Conservation (phyloP, 2,888 invertebrate species). For the Ecliptopera silaceata region DNA sequence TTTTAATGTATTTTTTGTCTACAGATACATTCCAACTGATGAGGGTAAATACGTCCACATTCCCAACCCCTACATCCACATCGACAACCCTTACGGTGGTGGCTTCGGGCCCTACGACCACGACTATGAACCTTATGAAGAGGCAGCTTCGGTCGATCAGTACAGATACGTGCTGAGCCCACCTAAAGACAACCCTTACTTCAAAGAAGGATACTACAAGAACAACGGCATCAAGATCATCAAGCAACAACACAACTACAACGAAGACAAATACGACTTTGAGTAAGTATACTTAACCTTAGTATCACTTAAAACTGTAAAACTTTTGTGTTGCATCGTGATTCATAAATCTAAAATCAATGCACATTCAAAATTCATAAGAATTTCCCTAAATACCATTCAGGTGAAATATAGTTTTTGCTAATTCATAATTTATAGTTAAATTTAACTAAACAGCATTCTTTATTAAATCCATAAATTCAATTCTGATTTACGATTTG, state of each 20-base stretch:
- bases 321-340: not conserved
- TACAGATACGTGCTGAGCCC: slow-evolving; percentile 63
- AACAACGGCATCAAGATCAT: slow-evolving; percentile 81
- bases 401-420: not conserved
- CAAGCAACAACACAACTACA: slow-evolving; percentile 74
- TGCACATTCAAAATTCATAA: not conserved
- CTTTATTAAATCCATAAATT: slow-evolving; percentile 19
- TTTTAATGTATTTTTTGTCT: slow-evolving; percentile 29
- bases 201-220: slow-evolving; percentile 77
- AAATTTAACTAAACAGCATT: not conserved
- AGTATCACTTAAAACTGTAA: not conserved
- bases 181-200: slow-evolving; percentile 69
- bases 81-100: slow-evolving; percentile 75
- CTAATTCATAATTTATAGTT: not conserved
- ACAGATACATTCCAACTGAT: slow-evolving; percentile 73
- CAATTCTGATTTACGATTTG: slow-evolving; percentile 40
- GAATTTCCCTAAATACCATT: not conserved
- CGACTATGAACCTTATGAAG: slow-evolving; percentile 75
- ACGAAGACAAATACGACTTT: slow-evolving; percentile 79
- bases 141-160: slow-evolving; percentile 69
- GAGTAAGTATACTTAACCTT: slow-evolving; percentile 60
- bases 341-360: not conserved
- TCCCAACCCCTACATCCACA: slow-evolving; percentile 80
- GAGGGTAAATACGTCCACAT: slow-evolving; percentile 81
- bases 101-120: slow-evolving; percentile 74